Percentiles rank a stretch among this genome's conserved stretches.
Conservation (phyloP, 2,888 invertebrate species). For the Lasius platythorax region DNA sequence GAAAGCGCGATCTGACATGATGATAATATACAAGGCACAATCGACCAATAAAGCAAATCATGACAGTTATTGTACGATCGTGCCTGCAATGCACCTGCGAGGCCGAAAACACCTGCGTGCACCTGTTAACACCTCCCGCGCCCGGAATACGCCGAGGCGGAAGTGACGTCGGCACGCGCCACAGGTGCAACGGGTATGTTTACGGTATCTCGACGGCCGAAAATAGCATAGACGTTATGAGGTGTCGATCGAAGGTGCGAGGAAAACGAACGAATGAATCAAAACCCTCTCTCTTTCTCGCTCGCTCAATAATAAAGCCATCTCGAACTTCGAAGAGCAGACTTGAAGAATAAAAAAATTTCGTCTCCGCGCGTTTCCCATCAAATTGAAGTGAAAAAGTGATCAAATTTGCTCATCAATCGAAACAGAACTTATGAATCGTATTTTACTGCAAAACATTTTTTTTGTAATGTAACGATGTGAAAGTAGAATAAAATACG, state of each 20-base stretch:
- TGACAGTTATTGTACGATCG: not conserved
- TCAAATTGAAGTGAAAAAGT: not conserved
- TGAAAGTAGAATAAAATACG: not conserved
- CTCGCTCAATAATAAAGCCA: not conserved
- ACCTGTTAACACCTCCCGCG: slow-evolving; percentile 41
- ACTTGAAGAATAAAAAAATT: not conserved
- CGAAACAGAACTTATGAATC: not conserved
- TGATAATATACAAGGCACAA: not conserved
- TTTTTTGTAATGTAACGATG: not conserved
- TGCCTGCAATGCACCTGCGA: slow-evolving; percentile 25
- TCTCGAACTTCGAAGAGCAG: not conserved
- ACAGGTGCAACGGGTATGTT: slow-evolving; percentile 26
- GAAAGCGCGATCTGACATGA: not conserved
- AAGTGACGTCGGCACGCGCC: slow-evolving; percentile 30
- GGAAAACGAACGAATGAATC: not conserved
- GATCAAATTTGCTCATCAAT: not conserved
- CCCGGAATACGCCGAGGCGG: not conserved
- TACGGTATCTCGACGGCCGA: not conserved
- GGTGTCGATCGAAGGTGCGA: not conserved
- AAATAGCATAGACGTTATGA: slow-evolving; percentile 15
- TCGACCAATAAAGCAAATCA: slow-evolving; percentile 12
- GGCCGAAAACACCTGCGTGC: slow-evolving; percentile 44
- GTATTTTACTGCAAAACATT: not conserved
- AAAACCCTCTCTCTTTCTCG: not conserved
- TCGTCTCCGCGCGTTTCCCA: too few species aligned